Evolutionary conservation across 2,797 vertebrate genomes (phyloP), one percentile per base, ranked within the genome.

Genomic region (Phalanger gymnotis): DNA sequence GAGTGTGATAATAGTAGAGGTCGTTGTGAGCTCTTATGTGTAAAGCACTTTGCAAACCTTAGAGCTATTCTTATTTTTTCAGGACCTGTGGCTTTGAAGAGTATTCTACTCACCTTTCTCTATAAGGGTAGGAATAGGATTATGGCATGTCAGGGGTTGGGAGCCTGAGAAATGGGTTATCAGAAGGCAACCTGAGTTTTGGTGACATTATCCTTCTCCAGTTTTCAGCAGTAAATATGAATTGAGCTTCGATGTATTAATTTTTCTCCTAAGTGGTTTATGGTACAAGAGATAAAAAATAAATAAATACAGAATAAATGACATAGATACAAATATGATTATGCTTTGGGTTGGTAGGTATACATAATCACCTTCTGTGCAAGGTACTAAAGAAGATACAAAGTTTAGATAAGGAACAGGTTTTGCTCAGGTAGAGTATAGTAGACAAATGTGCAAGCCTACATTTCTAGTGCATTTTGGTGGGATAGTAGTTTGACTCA

Each of bases 251-350:
- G 47, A 6, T 89, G 27, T 28, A 31, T 61, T 53, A 91, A 28
- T 12, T 51, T 28, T 30, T 89, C 93, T 95, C 54, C 47, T 81
- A 95, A 61, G 94, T 57, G 57, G 51, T 40, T 95, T 93, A 54
- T 53, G 40, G 53, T 92, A 54, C 91, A 95, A 92, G 94, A 34
- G 34, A 58, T 93, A 90, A 92, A 92, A 92, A 81, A 57, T 92
- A 95, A 95, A 96, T 91, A 94, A 19, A 0, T 91, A 30, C 92
- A 1, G 92, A 96, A 93, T 94, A 91, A 96, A 91, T 91, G 93
- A 87, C 28, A 30, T 58, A 90, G 90, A 40, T 73, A 90, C 93
- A 66, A 40, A 40, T n/a, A 73, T 2, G 66, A 40, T 40, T 73
- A 73, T 73, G n/a, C 66, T 19, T 73, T 40, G 34, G 61, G 14